Conservation (phyloP, 2,888 invertebrate genomes). For the Agrochola lota region DNA sequence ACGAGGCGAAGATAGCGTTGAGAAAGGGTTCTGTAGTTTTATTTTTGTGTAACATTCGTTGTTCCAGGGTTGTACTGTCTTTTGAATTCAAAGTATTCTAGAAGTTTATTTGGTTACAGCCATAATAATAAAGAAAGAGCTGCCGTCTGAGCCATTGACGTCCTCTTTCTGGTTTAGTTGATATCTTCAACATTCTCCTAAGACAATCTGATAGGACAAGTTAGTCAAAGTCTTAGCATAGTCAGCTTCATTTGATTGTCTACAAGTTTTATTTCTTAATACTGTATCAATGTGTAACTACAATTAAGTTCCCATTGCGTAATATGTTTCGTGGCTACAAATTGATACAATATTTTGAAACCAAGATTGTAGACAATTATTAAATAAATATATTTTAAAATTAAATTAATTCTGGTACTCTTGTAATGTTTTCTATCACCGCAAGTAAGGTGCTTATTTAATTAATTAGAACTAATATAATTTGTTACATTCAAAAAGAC, state of each 20-base stretch:
- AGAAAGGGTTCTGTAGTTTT: slow-evolving; percentile 36
- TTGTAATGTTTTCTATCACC: not conserved
- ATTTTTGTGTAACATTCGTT: slow-evolving; percentile 12
- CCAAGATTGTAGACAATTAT: not conserved
- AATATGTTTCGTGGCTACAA: not conserved
- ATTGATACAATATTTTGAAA: not conserved
- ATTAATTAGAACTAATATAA: not conserved
- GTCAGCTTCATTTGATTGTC: not conserved
- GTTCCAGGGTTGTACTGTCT: not conserved
- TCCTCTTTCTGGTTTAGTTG: not conserved
- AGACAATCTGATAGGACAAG: not conserved
- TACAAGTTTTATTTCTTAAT: not conserved
- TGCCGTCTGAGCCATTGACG: not conserved
- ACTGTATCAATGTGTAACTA: not conserved
- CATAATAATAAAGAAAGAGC: not conserved
- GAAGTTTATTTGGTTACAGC: not conserved
- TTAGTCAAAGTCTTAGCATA: not conserved
- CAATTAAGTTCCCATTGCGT: not conserved
- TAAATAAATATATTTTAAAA: too few relatives aligned
- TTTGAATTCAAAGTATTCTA: not conserved
- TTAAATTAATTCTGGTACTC: not conserved
- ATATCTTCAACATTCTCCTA: not conserved
- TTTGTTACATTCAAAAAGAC: not conserved
- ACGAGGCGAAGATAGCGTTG: slow-evolving; percentile 37
- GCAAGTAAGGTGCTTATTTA: not conserved